A percentile compares a stretch with the other conserved stretches of the same genome.
Conservation (phyloP, 1,140 invertebrate genomes). For the Helicorthomorpha holstii region DNA sequence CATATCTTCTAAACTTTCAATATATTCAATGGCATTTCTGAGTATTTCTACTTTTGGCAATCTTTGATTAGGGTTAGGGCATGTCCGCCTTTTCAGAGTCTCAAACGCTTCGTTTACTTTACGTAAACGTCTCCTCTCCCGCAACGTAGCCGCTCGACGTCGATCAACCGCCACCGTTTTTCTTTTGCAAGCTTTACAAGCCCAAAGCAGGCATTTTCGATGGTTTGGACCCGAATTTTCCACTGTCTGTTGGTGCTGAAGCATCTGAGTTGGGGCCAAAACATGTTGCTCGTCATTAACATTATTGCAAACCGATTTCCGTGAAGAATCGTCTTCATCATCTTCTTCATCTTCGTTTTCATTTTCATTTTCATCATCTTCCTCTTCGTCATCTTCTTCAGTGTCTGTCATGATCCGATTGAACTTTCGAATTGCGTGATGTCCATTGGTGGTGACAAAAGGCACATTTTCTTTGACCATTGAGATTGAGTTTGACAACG, state of each 20-base stretch:
- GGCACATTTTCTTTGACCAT: too few relatives aligned
- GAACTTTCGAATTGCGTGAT: too few relatives aligned
- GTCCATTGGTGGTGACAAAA: too few relatives aligned
- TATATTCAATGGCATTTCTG: conserved; percentile 92
- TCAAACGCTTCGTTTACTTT: conserved; percentile 99
- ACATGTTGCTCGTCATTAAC: conserved; percentile 18
- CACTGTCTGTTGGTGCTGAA: conserved; percentile 14
- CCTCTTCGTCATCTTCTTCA: neutral
- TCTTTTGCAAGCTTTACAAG: conserved; percentile 89
- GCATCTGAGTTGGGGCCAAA: conserved; percentile 23
- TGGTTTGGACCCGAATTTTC: conserved; percentile 16
- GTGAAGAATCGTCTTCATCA: neutral
- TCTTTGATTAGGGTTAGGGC: conserved; percentile 84
- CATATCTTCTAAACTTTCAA: conserved; percentile 79
- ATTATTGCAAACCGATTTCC: neutral
- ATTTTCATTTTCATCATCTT: neutral
- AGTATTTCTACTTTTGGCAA: conserved; percentile 95
- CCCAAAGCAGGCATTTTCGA: conserved; percentile 76
- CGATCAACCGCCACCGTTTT: conserved; percentile 86
- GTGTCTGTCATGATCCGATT: too few relatives aligned
- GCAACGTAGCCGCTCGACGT: conserved; percentile 85
- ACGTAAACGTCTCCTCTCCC: conserved; percentile 73
- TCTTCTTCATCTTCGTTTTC: neutral
- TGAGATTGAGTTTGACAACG: too few relatives aligned
- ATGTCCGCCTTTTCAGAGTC: conserved; percentile 74